phyloP scores from a whole-genome alignment of 2,113 vertebrate species.

The Pelecanus crispus region DNA sequence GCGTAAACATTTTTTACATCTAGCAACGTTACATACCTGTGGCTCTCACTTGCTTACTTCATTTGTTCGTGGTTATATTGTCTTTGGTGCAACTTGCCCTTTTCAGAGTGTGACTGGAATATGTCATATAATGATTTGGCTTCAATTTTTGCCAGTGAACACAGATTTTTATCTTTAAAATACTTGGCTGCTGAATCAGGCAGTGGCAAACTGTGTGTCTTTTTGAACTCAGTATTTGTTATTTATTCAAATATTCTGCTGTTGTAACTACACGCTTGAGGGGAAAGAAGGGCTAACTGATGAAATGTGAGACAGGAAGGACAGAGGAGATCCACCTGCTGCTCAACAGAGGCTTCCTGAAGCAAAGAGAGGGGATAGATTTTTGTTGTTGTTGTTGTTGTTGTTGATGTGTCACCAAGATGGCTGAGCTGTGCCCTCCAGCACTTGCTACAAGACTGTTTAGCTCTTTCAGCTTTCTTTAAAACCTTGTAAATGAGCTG shows the following conservation, averaged over 20 bases:
- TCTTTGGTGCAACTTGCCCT: background rate
- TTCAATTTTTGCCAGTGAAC: background rate
- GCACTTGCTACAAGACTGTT: background rate
- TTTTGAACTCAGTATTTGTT: background rate
- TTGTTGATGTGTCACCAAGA: background rate
- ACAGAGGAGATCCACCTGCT: background rate
- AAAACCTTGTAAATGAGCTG: background rate
- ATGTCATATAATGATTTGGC: background rate
- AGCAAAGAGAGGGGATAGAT: background rate
- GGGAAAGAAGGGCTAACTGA: background rate
- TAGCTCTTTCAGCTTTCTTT: background rate
- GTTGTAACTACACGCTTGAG: background rate
- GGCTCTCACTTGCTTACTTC: background rate
- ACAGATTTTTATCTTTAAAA: background rate
- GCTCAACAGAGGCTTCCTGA: background rate
- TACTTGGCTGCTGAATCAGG: background rate
- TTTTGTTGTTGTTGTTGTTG: too few relatives aligned
- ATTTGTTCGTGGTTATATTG: background rate
- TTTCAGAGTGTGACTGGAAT: background rate
- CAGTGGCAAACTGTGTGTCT: background rate
- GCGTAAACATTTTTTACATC: background rate
- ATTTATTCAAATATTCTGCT: background rate
- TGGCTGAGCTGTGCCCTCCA: background rate
- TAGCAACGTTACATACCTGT: background rate
- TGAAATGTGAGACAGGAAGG: background rate